Evolutionary conservation across 2,113 vertebrate genomes (phyloP), one percentile per base, ranked within the genome.

Genomic region (Callaeas wilsoni): DNA sequence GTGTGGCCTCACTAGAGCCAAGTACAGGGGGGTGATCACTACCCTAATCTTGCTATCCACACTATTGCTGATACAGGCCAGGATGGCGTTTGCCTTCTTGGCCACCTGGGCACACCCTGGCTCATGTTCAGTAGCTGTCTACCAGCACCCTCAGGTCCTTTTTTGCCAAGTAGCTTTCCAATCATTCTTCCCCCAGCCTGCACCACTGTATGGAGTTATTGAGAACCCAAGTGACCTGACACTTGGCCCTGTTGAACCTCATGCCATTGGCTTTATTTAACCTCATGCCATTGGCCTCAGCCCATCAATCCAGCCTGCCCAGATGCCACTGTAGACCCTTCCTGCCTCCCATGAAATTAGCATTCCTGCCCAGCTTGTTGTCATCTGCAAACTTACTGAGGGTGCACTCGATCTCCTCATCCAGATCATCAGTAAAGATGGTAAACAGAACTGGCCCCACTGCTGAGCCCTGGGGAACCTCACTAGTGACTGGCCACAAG

Each of bases 121-220:
- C 30, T 74, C 37, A 42, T 3, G 10, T 27, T 68, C 73, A 70
- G 23, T 20, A 3, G 39, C 49, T 29, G 7, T n/a, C 6, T 3
- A 17, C 7, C 33, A 84, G 7, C 27, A 50, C 3, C 4, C 16
- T 5, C 13, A 33, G 16, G 19, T 62, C 57, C 16, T 56, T 71
- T 85, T 35, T 59, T 8, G 4, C 12, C 7, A 6, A 9, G 33
- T 1, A 56, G 29, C 37, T 63, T 57, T 39, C 30, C 23, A 64
- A 7, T 8, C n/a, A 22, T 35, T 35, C 21, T 46, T 29, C 13
- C 26, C 12, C 16, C 9, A 50, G 33, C 7, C 41, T 52, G 33
- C 16, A 35, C 49, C 0, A 0, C 35, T 69, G 13, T 15, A 2
- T 15, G 10, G 17, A 16, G 27, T 49, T 49, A 69, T 4, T 80